Base-by-base conservation (phyloP, 2,888 invertebrate species). In the Idaea straminata region DNA sequence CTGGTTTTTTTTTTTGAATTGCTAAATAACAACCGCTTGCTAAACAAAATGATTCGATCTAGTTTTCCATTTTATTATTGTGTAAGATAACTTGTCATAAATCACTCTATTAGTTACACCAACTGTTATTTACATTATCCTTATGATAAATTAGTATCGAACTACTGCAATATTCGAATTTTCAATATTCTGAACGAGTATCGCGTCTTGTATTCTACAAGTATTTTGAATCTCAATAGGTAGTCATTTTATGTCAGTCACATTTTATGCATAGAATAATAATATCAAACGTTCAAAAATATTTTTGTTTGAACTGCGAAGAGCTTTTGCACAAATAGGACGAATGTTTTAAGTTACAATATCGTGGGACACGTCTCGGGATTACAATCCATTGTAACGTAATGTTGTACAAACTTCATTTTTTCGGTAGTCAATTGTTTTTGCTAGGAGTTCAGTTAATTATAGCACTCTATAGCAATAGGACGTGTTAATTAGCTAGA, bases 361-460 rank as follows among this genome's bases (percentile, higher is more conserved):
- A 82, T 83, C 84, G 72, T 76, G 75, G 82, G 84, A 86, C 79
- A 75, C 82, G 79, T 84, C 84, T 81, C 70, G 68, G 70, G 79
- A 80, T 77, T 75, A 70, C 59, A 64, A 64, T 63, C 57, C 59
- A 15, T 72, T 70, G 67, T 72, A 72, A 72, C 80, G 78, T 68
- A 78, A 76, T 60, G 5, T 57, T 59, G 13, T 47, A 47, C 10
- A 47, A 47, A 47, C 47, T 47, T 47, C 5, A 13, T 47, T 47
- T 47, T 47, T 47, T 47, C 47, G 78, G 75, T 76, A 75, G 76
- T 76, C 75, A 74, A 76, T 74, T 79, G 77, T 82, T 82, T 82
- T 84, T 84, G 79, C 84, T 86, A 86, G 62, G 65, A 76, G 80
- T 85, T 89, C 85, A 92, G 87, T 89, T 87, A 90, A 90, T 91